Evolutionary conservation across 1,140 invertebrate genomes (phyloP).

Genomic region (Ceratoteleas bidentatus): DNA sequence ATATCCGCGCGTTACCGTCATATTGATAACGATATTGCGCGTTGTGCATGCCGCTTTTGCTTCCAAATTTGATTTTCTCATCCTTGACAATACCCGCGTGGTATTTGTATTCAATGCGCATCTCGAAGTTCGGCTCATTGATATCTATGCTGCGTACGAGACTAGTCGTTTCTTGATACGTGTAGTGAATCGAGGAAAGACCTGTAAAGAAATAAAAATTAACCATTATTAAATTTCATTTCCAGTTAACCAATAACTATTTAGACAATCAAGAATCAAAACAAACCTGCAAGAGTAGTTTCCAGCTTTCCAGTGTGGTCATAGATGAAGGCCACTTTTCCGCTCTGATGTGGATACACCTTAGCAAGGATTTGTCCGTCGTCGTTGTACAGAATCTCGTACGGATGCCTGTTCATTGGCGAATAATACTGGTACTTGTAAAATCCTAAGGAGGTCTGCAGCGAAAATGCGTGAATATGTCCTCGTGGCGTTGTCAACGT

Average conservation of each 20-base stretch:
- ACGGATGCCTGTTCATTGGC: constrained; percentile 93
- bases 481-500: constrained; percentile 95
- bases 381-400: constrained; percentile 95
- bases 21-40: constrained; percentile 95
- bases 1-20: constrained; percentile 90
- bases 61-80: constrained; percentile 91
- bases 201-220: constrained; percentile 79
- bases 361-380: constrained; percentile 93
- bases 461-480: constrained; percentile 94
- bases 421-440: constrained; percentile 96
- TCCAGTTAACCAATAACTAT: too few species aligned
- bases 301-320: constrained; percentile 91
- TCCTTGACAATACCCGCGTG: constrained; percentile 94
- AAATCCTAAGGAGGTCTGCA: constrained; percentile 95
- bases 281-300: constrained; percentile 88
- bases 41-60: constrained; percentile 91
- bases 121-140: constrained; percentile 91
- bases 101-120: constrained; percentile 94
- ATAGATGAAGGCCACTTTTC: constrained; percentile 93
- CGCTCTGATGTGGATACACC: constrained; percentile 94
- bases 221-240: constrained; percentile 8
- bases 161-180: constrained; percentile 92
- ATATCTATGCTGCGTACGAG: constrained; percentile 93
- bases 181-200: constrained; percentile 92
- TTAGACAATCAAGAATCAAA: too few species aligned